Percentiles rank a stretch among this genome's conserved stretches.
phyloP scores from a whole-genome alignment of 1,140 invertebrate genomes.

The Chionoecetes opilio region DNA sequence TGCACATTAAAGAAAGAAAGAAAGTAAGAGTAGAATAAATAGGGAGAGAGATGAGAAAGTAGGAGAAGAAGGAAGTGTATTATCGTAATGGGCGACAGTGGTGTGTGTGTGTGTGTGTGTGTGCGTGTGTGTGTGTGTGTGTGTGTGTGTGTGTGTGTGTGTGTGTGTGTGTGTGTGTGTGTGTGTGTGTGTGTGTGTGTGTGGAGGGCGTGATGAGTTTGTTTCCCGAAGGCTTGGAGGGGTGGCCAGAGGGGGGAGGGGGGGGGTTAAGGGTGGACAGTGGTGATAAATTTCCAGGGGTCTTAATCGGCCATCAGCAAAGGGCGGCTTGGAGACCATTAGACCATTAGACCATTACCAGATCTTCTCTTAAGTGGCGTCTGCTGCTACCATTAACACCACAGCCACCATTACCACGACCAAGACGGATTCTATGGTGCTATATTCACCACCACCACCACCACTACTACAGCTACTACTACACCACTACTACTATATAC shows the following conservation, averaged over 20 bases:
- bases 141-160: too few relatives aligned
- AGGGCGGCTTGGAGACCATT: neutral
- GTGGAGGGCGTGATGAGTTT: neutral
- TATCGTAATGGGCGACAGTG: neutral
- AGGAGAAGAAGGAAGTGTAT: neutral
- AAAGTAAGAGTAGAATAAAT: too few relatives aligned
- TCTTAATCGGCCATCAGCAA: neutral
- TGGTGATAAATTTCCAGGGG: conserved; percentile 31
- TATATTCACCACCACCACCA: conserved; percentile 18
- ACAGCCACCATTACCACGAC: conserved; percentile 21
- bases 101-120: too few relatives aligned
- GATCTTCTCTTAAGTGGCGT: neutral
- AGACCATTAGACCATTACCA: too few relatives aligned
- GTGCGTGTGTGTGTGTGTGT: too few relatives aligned
- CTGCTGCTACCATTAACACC: neutral
- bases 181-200: neutral
- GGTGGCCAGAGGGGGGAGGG: neutral
- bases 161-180: too few relatives aligned
- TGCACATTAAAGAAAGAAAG: neutral
- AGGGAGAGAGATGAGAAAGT: neutral
- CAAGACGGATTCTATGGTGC: neutral
- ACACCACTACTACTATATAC: conserved; percentile 12
- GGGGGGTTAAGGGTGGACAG: neutral
- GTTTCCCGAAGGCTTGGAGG: neutral
- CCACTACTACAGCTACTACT: neutral